Conservation (phyloP, 2,888 invertebrate species). For the Bombylius major region DNA sequence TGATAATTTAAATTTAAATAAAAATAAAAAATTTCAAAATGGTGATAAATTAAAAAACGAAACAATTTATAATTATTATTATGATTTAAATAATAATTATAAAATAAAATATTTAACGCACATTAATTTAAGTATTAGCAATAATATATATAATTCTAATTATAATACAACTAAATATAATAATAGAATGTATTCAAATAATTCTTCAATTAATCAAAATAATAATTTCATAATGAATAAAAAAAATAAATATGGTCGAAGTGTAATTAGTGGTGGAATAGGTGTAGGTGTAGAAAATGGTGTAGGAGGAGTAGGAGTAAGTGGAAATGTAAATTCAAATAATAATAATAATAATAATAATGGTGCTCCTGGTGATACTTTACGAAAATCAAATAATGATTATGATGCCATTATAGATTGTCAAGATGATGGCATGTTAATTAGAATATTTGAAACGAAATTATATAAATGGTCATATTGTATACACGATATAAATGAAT, state of each 20-base stretch:
- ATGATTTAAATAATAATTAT: neutral
- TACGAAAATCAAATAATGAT: neutral
- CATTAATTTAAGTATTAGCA: constrained; percentile 9
- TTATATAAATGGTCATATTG: constrained; percentile 25
- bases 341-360: neutral
- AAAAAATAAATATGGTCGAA: neutral
- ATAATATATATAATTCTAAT: neutral
- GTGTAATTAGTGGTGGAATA: neutral
- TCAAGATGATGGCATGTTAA: constrained; percentile 18
- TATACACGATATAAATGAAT: constrained; percentile 18
- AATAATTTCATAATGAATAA: no score
- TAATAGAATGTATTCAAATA: neutral
- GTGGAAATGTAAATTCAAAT: neutral
- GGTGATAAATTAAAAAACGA: constrained; percentile 4
- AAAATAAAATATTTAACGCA: constrained; percentile 2
- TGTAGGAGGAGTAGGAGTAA: neutral
- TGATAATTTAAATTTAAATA: no score
- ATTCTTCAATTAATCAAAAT: neutral
- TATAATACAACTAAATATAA: neutral
- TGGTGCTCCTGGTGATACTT: neutral
- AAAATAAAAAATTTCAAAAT: constrained; percentile 5
- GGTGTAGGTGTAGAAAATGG: neutral
- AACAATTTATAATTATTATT: neutral
- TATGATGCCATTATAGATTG: neutral
- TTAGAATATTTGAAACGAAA: constrained; percentile 23